Percentiles rank a stretch among this genome's conserved stretches.
Conservation (phyloP, 2,888 invertebrate species). For the Euplagia quadripunctaria region DNA sequence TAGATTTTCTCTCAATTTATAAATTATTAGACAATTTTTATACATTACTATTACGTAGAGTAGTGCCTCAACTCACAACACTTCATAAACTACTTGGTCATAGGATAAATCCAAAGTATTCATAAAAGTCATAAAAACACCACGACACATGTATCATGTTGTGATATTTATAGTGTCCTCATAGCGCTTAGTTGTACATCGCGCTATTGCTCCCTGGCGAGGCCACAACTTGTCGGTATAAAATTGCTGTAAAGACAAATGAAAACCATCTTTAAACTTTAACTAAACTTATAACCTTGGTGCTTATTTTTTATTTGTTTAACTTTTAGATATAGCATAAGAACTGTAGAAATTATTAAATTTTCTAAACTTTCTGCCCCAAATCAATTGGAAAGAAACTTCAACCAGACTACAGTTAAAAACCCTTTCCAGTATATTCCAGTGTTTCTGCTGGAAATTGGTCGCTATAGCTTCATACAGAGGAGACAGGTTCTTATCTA, state of each 20-base stretch:
- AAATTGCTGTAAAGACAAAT: not conserved
- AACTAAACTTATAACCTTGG: not conserved
- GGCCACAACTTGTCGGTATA: constrained; percentile 31
- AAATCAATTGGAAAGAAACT: no score
- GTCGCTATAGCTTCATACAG: no score
- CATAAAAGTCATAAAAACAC: constrained; percentile 28
- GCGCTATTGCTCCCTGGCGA: constrained; percentile 38
- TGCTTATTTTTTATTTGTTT: not conserved
- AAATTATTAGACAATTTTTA: no score
- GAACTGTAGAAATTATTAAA: no score
- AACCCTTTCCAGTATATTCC: no score
- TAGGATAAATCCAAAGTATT: constrained; percentile 14
- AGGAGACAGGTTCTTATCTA: no score
- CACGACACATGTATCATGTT: constrained; percentile 30
- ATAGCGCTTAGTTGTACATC: constrained; percentile 39
- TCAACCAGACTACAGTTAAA: no score
- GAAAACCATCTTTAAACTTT: constrained; percentile 5
- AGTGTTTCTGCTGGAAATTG: no score
- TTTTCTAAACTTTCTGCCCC: no score
- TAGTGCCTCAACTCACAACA: not conserved
- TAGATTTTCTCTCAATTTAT: no score
- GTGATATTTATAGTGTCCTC: constrained; percentile 40
- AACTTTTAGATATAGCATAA: not conserved
- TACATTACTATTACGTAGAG: no score
- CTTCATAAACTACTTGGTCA: not conserved